Evolutionary conservation across 2,797 vertebrate genomes (phyloP).

Genomic region (Tympanoctomys barrerae): DNA sequence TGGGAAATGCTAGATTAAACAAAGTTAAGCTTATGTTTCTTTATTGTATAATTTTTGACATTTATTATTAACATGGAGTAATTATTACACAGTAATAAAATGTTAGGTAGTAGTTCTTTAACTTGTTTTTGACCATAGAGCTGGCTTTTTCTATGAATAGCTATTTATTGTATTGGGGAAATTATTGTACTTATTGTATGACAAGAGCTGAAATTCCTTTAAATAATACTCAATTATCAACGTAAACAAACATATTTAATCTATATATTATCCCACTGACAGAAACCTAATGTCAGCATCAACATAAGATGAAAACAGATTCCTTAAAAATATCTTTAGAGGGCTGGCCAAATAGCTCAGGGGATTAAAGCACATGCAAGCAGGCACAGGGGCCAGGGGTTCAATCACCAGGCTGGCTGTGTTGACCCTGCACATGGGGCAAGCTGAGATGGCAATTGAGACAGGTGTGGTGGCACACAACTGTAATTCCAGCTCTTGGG

Average conservation of each 20-base stretch:
- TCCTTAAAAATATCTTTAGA: not conserved
- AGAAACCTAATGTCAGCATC: not conserved
- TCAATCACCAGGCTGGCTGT: no score
- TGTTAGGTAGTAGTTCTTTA: not conserved
- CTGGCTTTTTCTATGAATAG: not conserved
- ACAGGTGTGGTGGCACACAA: no score
- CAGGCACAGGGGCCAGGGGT: no score
- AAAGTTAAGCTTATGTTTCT: not conserved
- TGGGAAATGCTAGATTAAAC: not conserved
- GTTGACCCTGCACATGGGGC: no score
- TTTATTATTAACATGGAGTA: not conserved
- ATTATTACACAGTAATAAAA: not conserved
- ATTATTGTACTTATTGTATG: not conserved
- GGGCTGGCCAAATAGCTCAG: no score
- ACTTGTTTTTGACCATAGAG: not conserved
- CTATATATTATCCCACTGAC: not conserved
- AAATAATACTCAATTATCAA: constrained; percentile 1
- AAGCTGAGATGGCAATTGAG: no score
- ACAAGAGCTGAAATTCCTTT: not conserved
- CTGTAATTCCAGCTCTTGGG: no score
- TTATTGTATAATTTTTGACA: not conserved
- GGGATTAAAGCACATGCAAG: no score
- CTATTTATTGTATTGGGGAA: not conserved
- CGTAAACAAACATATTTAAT: not conserved
- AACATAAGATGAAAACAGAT: constrained; percentile 1